These are phyloP conservation scores for Actinia tenebrosa DNA, from an alignment of 64 coral and sea anemone genomes.

Conservation along the genomic window DNA sequence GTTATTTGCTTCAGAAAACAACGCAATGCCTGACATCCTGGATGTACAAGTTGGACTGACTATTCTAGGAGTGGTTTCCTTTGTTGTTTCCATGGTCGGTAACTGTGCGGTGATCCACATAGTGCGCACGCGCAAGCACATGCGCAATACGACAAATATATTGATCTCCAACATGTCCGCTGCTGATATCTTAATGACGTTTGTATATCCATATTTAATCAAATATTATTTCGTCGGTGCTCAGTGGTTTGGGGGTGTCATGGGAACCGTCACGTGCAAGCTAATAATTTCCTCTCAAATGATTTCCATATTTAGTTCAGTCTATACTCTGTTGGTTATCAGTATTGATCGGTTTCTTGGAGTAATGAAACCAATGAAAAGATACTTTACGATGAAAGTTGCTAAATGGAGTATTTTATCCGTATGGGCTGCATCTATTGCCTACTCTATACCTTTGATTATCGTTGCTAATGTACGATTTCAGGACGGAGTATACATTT, in stretches of 20 bases:
- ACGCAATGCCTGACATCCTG: neutral
- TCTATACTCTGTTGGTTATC: slow-evolving; percentile 39
- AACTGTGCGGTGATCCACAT: slow-evolving; percentile 41
- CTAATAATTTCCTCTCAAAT: slow-evolving; percentile 26
- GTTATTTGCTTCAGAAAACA: neutral
- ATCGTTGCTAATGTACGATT: slow-evolving; percentile 7
- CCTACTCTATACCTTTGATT: slow-evolving; percentile 14
- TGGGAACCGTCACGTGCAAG: slow-evolving; percentile 41
- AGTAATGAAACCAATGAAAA: slow-evolving; percentile 41
- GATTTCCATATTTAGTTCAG: slow-evolving; percentile 34
- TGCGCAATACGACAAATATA: slow-evolving; percentile 41
- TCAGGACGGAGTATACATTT: neutral
- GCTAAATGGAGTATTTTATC: slow-evolving; percentile 11
- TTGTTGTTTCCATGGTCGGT: slow-evolving; percentile 25
- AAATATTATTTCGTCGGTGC: slow-evolving; percentile 33
- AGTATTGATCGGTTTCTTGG: slow-evolving; percentile 48
- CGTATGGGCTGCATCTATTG: slow-evolving; percentile 19
- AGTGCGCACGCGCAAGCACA: slow-evolving; percentile 30
- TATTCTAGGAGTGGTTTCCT: neutral
- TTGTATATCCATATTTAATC: slow-evolving; percentile 31
- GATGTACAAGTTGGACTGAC: slow-evolving; percentile 27
- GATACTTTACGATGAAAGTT: slow-evolving; percentile 12
- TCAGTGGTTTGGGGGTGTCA: slow-evolving; percentile 46
- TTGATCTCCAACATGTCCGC: slow-evolving; percentile 44
- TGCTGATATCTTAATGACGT: slow-evolving; percentile 53